phyloP scores from a whole-genome alignment of 2,888 invertebrate species.

The Hybos culiciformis region DNA sequence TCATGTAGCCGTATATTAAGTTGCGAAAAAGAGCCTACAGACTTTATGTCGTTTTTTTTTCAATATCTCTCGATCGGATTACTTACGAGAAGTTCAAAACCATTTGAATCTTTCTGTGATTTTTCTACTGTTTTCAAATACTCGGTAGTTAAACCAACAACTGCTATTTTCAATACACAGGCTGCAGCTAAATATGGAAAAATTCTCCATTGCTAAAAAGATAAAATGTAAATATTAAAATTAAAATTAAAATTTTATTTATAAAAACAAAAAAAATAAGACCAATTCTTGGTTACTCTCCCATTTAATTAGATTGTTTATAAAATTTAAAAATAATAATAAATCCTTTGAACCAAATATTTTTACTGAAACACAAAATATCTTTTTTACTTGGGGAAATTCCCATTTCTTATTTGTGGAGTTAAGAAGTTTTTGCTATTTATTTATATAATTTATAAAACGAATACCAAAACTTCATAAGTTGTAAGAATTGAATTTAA shows the following conservation, averaged over 20 bases:
- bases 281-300: background rate
- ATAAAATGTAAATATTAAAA: background rate
- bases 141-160: conserved; percentile 47
- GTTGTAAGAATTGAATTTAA: no score
- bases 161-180: conserved; percentile 48
- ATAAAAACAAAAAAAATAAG: background rate
- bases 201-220: conserved; percentile 53
- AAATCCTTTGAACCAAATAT: no score
- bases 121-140: conserved; percentile 56
- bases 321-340: background rate
- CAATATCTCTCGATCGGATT: background rate
- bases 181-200: conserved; percentile 55
- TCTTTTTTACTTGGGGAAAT: no score
- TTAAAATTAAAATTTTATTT: background rate
- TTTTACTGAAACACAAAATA: no score
- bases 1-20: no score
- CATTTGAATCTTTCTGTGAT: conserved; percentile 38
- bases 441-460: background rate
- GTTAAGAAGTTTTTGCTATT: no score
- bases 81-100: conserved; percentile 32
- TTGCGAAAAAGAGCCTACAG: no score
- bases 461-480: conserved; percentile 4
- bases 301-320: background rate
- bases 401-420: no score
- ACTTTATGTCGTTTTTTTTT: no score